Base-by-base conservation (phyloP, 2,888 invertebrate species). In the Apeira syringaria region DNA sequence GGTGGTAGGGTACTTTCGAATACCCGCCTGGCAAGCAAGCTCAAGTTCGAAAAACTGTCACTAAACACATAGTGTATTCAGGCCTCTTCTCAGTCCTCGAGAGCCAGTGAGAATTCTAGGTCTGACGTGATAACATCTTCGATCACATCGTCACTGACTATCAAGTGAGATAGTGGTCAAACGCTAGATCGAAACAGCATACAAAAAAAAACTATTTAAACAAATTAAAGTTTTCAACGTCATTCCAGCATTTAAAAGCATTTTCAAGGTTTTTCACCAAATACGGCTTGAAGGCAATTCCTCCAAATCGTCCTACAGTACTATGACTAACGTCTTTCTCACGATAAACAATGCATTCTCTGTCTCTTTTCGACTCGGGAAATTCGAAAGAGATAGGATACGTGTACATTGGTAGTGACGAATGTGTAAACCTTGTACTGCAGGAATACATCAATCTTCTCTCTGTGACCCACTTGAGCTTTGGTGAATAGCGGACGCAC, bases 281-380 rank as follows among this genome's bases (percentile, higher is more conserved):
- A 57, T 55, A 50, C 29, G 50, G 50, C 27, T 32, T 37, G 52
- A 51, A 55, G 54, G 48, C 37, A 39, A 59, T 64, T 67, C 56
- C 59, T 56, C 43, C 49, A 5, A 32, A 56, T 41, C 57, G 53
- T 48, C 64, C 60, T 59, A 53, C 59, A 51, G 55, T 10, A 26
- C 44, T n/a, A 58, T 81, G 79, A 80, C 62, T 80, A 74, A 79
- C 58, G 47, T 50, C 50, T 59, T 70, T 83, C 82, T 69, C 83
- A 82, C 76, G 74, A 53, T 44, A 45, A 66, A 80, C 77, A 80
- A 80, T 79, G 50, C 49, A 24, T 12, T 8, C 12, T 26, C 17
- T 25, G 13, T 34, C 45, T 44, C 30, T 7, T 27, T 45, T 45
- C 40, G 26, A 38, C 43, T 39, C 20, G 45, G 15, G 18, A 3